A percentile compares a stretch with the other conserved stretches of the same genome.
Evolutionary conservation across 2,797 vertebrate genomes (phyloP).

Genomic region (Benthosema pterotum): DNA sequence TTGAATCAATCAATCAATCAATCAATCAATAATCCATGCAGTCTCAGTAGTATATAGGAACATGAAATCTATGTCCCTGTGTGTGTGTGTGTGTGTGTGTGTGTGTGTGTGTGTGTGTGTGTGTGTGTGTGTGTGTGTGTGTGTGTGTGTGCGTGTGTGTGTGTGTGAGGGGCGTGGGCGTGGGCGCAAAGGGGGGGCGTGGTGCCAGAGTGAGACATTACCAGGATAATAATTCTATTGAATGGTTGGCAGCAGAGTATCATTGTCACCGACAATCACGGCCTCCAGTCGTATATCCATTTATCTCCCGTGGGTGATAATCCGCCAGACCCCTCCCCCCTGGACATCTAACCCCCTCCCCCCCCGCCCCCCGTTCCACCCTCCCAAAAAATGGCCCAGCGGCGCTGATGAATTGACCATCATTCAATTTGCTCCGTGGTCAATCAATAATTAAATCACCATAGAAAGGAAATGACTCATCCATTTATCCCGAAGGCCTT

Average conservation of each 20-base stretch:
- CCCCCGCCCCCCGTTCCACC: no score
- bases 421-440: not conserved
- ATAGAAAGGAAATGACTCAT: conserved; percentile 3
- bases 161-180: not conserved
- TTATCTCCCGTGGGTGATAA: not conserved
- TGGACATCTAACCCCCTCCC: no score
- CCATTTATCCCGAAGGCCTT: not conserved
- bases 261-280: conserved; percentile 15
- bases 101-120: no score
- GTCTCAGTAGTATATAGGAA: no score
- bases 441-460: conserved; percentile 5
- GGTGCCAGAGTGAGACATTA: no score
- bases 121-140: no score
- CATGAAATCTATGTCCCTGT: no score
- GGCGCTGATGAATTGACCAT: not conserved
- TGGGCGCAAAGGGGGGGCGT: conserved; percentile 4
- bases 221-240: conserved; percentile 31
- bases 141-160: no score
- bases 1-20: no score
- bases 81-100: no score
- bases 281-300: conserved; percentile 5
- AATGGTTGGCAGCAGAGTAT: conserved; percentile 31
- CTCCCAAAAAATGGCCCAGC: conserved; percentile 2
- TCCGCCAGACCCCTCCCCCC: not conserved
- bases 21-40: no score